phyloP scores from a whole-genome alignment of 1,140 invertebrate species.

The Cotesia typhae region DNA sequence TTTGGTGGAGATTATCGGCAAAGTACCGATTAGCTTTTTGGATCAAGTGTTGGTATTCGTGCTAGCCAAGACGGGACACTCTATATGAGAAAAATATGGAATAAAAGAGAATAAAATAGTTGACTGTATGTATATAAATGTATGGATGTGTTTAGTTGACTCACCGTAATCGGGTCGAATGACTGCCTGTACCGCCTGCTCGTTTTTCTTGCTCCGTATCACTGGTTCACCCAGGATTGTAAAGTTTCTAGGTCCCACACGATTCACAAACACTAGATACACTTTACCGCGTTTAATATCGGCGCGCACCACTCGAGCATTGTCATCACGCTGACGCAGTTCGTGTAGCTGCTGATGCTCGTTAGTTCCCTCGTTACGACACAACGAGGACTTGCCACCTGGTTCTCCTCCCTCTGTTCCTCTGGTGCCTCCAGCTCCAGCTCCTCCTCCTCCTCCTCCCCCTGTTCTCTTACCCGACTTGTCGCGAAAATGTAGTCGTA shows the following conservation, averaged over 20 bases:
- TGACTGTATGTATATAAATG: neutral
- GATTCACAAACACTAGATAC: constrained; percentile 74
- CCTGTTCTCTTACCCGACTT: constrained; percentile 47
- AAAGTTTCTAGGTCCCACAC: constrained; percentile 73
- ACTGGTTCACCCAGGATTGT: constrained; percentile 72
- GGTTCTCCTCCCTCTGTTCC: neutral
- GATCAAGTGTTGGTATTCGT: neutral
- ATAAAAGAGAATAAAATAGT: too few species aligned
- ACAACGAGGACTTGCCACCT: constrained; percentile 56
- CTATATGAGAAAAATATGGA: neutral
- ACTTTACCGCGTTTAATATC: constrained; percentile 72
- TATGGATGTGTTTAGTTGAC: constrained; percentile 43
- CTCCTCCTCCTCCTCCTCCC: neutral
- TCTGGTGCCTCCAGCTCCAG: neutral
- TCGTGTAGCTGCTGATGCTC: constrained; percentile 36
- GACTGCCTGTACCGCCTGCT: constrained; percentile 67
- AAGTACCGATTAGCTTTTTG: constrained; percentile 3
- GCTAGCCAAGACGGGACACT: neutral
- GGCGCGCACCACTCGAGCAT: constrained; percentile 65
- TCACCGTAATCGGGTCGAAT: constrained; percentile 72
- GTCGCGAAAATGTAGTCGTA: constrained; percentile 66
- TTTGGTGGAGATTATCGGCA: too few species aligned
- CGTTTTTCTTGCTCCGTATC: constrained; percentile 65
- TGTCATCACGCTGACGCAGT: constrained; percentile 46
- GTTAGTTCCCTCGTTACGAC: constrained; percentile 45